Base-by-base conservation (phyloP, 2,113 vertebrate genomes). In the Podocnemis expansa region DNA sequence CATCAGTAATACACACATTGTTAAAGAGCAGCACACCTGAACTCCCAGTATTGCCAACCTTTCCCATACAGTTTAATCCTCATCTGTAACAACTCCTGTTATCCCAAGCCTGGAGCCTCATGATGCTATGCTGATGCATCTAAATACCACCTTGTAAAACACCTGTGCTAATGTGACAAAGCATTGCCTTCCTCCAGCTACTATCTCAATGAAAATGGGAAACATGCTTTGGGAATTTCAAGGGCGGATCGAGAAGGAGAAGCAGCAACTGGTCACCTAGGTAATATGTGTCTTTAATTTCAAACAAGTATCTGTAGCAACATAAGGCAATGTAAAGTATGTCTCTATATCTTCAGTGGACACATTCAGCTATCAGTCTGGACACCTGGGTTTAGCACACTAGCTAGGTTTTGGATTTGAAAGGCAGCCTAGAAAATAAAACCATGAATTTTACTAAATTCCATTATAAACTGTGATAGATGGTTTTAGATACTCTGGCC, bases 101-200 rank as follows among this genome's bases (percentile, higher is more conserved):
- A 63, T 63, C 60, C 43, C 51, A 87, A 8, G 29, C 25, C 58
- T 58, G 8, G 63, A 34, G 13, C 17, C 63, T 34, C n/a, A 22
- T 4, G 2, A 13, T 10, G 2, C 4, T 25, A 8, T 24, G 5
- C 51, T 47, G 17, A 6, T 58, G 13, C 8, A 1, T 12, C 9
- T 45, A 58, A 55, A 10, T 1, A 1, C 75, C 29, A 13, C 25
- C 9, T 41, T 75, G 76, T 78, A 34, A 1, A 60, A 47, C 31
- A 12, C n/a, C 84, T 55, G 2, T 70, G 16, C 49, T 79, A 78
- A 83, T 51, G 24, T 83, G 2, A 12, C 24, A 76, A 76, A 4
- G 13, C 27, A 24, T 8, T 43, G 41, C 24, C 22, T 13, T 41
- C 24, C 73, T 43, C 0, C 10, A 2, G 10, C 4, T 78, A 3